Conservation (phyloP, 2,113 vertebrate genomes). For the Channa argus region DNA sequence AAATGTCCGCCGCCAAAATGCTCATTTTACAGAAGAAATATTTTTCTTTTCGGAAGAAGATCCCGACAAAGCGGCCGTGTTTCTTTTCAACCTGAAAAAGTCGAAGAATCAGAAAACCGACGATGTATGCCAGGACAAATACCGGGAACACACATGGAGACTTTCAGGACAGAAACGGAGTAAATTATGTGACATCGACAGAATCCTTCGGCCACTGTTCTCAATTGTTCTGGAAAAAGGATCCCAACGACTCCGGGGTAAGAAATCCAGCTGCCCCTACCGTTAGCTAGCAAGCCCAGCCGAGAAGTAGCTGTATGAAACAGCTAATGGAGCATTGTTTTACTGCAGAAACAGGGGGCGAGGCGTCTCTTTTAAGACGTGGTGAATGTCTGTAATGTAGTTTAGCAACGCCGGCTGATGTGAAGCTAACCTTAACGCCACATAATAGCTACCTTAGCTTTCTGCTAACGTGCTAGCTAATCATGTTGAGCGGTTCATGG, state of each 20-base stretch:
- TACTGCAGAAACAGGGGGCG: accelerated
- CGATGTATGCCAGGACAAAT: constrained; percentile 79
- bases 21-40: constrained; percentile 72
- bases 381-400: neutral
- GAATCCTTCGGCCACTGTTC: constrained; percentile 81
- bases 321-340: neutral
- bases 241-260: constrained; percentile 82
- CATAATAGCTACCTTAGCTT: constrained; percentile 33
- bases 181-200: constrained; percentile 79
- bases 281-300: constrained; percentile 43
- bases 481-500: constrained; percentile 68
- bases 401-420: neutral
- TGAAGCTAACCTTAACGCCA: neutral
- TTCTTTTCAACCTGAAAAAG: constrained; percentile 68
- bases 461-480: constrained; percentile 34
- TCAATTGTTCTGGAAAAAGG: constrained; percentile 83
- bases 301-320: neutral
- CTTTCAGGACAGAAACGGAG: constrained; percentile 79
- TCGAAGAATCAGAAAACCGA: constrained; percentile 56
- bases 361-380: neutral
- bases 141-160: constrained; percentile 78
- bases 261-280: constrained; percentile 64
- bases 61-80: constrained; percentile 76
- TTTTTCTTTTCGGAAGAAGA: constrained; percentile 80
- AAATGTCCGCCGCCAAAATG: constrained; percentile 71